These are phyloP conservation scores for Hypercompe scribonia DNA, from an alignment of 2,888 invertebrate genomes.

Conservation along the genomic window DNA sequence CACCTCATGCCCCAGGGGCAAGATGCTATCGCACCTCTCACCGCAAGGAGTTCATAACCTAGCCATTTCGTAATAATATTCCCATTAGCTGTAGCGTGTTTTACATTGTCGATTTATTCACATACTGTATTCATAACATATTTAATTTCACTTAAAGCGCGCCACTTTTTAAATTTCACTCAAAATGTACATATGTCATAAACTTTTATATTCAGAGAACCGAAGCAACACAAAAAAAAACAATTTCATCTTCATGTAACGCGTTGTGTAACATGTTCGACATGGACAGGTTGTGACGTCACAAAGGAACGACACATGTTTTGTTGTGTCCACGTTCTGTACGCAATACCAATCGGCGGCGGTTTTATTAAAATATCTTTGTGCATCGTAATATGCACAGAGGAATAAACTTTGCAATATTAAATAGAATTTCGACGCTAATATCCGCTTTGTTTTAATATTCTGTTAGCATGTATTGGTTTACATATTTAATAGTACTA, in stretches of 20 bases:
- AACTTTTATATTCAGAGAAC: neutral
- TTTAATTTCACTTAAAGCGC: too few species aligned
- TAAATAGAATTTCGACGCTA: neutral
- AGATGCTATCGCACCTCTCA: too few species aligned
- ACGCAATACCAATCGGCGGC: neutral
- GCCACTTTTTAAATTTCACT: too few species aligned
- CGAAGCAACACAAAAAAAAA: neutral
- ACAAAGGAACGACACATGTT: conserved; percentile 12
- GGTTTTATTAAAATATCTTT: neutral
- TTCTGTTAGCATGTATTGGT: neutral
- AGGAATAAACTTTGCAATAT: neutral
- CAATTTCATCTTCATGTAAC: neutral
- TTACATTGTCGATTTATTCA: neutral
- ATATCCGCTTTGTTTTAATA: neutral
- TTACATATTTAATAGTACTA: neutral
- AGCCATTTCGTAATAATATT: neutral
- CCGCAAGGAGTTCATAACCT: too few species aligned
- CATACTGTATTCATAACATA: neutral
- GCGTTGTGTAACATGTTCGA: neutral
- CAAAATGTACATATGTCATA: too few species aligned
- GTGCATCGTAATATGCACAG: neutral
- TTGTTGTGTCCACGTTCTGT: conserved; percentile 11
- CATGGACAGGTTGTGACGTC: neutral
- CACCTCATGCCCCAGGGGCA: too few species aligned
- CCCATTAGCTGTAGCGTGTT: neutral